Percentiles rank a stretch among this genome's conserved stretches.
Conservation (phyloP, 2,888 invertebrate genomes). For the Priocnemis perturbator region DNA sequence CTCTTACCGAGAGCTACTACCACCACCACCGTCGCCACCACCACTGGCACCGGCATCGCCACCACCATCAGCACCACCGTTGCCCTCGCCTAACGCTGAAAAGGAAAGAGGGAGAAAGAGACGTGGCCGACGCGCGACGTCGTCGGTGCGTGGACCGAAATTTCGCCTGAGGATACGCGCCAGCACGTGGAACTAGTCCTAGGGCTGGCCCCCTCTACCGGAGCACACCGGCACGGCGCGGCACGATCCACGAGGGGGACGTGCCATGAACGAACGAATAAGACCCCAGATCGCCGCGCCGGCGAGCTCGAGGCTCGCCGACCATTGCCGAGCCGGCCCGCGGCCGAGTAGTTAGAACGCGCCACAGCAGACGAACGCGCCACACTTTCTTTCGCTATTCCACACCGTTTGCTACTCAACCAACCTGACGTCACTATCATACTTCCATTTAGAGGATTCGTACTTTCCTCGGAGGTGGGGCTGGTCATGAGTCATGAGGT, state of each 20-base stretch:
- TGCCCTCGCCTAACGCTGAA: too few relatives aligned
- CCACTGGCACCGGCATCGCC: conserved; percentile 25
- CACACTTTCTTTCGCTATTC: not conserved
- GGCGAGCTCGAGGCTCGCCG: conserved; percentile 41
- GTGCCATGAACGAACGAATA: conserved; percentile 50
- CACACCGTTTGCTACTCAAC: too few relatives aligned
- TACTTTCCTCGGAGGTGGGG: too few relatives aligned
- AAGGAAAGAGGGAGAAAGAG: conserved; percentile 10
- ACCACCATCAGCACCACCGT: conserved; percentile 30
- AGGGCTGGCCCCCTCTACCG: conserved; percentile 53
- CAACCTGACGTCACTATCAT: not conserved
- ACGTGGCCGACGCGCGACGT: conserved; percentile 44
- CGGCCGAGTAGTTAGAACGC: not conserved
- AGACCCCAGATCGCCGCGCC: conserved; percentile 41
- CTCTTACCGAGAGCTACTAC: conserved; percentile 56
- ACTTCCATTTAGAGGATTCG: too few relatives aligned
- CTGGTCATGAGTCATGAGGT: too few relatives aligned
- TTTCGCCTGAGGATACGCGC: conserved; percentile 59
- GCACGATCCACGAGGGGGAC: conserved; percentile 35
- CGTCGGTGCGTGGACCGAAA: conserved; percentile 54
- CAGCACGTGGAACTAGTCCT: conserved; percentile 61
- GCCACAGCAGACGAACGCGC: not conserved
- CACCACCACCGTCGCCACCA: conserved; percentile 40
- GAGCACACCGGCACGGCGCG: conserved; percentile 43
- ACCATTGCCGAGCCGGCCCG: conserved; percentile 24